A percentile compares a stretch with the other conserved stretches of the same genome.
Conservation (phyloP, 2,113 vertebrate genomes). For the Cygnus buccinator region DNA sequence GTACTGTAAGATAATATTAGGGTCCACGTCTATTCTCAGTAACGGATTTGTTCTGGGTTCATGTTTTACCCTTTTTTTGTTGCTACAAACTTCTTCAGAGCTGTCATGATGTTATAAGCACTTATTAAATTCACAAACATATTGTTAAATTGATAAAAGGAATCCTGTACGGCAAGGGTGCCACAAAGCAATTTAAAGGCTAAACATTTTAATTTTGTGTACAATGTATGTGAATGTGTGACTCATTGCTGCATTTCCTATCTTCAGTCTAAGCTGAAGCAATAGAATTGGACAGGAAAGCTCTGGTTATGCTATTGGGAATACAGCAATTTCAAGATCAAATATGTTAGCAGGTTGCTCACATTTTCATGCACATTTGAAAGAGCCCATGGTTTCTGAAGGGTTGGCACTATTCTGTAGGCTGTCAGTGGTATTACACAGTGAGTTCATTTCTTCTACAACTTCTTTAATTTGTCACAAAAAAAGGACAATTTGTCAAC, state of each 20-base stretch:
- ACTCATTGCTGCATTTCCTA: background rate
- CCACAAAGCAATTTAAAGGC: background rate
- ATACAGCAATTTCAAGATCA: background rate
- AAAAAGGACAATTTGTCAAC: background rate
- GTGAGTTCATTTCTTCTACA: background rate
- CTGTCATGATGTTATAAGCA: background rate
- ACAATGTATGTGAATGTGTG: background rate
- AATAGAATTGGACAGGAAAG: background rate
- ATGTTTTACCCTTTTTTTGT: background rate
- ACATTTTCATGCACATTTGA: background rate
- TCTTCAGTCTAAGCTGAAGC: background rate
- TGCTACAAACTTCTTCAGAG: background rate
- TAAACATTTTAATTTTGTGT: background rate
- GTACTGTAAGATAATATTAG: background rate
- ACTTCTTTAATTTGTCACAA: background rate
- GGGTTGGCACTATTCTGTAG: background rate
- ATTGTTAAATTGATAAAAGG: background rate
- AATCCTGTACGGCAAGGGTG: background rate
- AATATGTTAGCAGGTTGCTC: background rate
- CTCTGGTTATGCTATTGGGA: background rate
- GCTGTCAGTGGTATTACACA: background rate
- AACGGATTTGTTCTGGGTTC: background rate
- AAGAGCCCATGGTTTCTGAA: background rate
- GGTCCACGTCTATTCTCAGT: background rate
- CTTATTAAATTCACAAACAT: background rate